Base-by-base conservation (phyloP, 2,113 vertebrate species). In the Cichladusa arquata region DNA sequence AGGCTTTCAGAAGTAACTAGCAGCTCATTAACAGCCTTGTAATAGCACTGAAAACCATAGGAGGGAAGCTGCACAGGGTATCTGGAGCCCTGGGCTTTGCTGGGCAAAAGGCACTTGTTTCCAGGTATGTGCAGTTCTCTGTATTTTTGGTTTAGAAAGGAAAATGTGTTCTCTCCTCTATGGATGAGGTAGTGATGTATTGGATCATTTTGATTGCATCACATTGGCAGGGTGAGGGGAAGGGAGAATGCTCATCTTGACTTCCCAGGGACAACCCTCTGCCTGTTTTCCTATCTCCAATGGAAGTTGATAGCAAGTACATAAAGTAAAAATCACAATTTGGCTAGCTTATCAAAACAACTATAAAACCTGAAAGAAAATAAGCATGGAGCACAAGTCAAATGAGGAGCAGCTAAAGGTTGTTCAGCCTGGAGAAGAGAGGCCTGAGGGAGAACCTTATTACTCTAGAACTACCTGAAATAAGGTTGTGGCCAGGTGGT, bases 21-120 rank as follows among this genome's bases (percentile, higher is more conserved):
- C 50, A 86, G 84, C 45, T 95, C 78, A 73, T 80, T 77, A 93
- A 66, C 58, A 85, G 54, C 53, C 91, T 61, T 92, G 78, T 74
- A 70, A 66, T 47, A 81, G 62, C 42, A 14, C 54, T 82, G 66
- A 81, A 82, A 93, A 16, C 24, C 7, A 9, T 4, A 6, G n/a
- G 45, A 91, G 34, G 28, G 64, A 80, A 86, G 42, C 62, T 66
- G 73, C 25, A 9, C 12, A 2, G 53, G 66, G 51, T 69, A 44
- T 26, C 28, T 50, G 25, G 26, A 88, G 45, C 25, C 38, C 45
- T 67, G 42, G n/a, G 16, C 54, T 69, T 80, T 90, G 54, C 62
- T 38, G 38, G 38, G 38, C 38, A 56, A 64, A 71, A 60, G 26
- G 36, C 19, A 3, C 8, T 65, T 51, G 28, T 85, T 86, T 67